Evolutionary conservation across 2,113 vertebrate species (phyloP).

Genomic region (Herpailurus yagouaroundi): DNA sequence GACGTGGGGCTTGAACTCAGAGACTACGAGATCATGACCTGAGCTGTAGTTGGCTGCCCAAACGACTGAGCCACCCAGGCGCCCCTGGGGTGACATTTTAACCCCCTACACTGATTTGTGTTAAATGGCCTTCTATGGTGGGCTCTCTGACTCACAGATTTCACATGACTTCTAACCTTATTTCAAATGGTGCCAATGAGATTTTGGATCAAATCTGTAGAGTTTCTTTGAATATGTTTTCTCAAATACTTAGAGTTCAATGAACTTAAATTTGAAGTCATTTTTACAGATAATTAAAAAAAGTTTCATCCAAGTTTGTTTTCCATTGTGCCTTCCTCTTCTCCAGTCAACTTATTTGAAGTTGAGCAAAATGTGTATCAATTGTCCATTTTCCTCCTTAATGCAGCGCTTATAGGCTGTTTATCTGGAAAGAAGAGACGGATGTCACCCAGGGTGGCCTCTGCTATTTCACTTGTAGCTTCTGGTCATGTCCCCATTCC

Average conservation of each 20-base stretch:
- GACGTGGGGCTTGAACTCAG: too few species aligned
- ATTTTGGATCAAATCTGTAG: neutral
- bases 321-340: neutral
- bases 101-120: neutral
- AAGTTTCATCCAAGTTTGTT: neutral
- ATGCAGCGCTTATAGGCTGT: neutral
- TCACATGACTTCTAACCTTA: neutral
- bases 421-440: neutral
- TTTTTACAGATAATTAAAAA: neutral
- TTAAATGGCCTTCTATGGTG: neutral
- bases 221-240: neutral
- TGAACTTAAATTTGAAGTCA: neutral
- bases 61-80: too few species aligned
- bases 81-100: neutral
- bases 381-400: neutral
- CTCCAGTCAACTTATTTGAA: neutral
- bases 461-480: neutral
- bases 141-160: neutral
- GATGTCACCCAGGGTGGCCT: neutral
- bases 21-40: too few species aligned
- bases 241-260: neutral
- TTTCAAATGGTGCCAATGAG: neutral
- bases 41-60: too few species aligned
- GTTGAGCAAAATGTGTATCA: neutral
- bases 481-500: neutral